A percentile compares a stretch with the other conserved stretches of the same genome.
These are phyloP conservation scores for Antennarius striatus DNA, from an alignment of 2,113 vertebrate genomes.

Conservation along the genomic window DNA sequence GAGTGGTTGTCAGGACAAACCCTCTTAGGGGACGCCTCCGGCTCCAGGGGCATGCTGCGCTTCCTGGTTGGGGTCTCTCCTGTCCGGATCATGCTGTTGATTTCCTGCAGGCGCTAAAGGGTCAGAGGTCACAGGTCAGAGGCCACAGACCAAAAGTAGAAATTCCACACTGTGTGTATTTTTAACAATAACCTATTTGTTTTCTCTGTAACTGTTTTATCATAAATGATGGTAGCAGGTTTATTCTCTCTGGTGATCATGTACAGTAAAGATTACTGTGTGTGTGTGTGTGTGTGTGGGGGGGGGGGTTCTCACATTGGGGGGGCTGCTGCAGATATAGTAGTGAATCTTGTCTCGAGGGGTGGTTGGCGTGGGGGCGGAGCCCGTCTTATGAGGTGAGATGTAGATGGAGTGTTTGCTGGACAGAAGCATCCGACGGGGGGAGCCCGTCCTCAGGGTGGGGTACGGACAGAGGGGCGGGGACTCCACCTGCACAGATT, in stretches of 20 bases:
- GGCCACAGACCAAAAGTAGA: background rate
- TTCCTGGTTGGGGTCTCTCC: conserved; percentile 93
- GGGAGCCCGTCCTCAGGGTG: conserved; percentile 81
- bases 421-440: conserved; percentile 89
- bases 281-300: background rate
- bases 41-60: conserved; percentile 87
- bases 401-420: conserved; percentile 91
- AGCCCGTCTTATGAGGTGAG: conserved; percentile 86
- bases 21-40: conserved; percentile 86
- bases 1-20: conserved; percentile 91
- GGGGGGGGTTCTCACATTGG: conserved; percentile 81
- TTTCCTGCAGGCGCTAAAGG: conserved; percentile 88
- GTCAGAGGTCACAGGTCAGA: conserved; percentile 6
- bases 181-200: no score
- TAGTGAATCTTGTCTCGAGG: conserved; percentile 90
- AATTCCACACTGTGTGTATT: no score
- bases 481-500: conserved; percentile 74
- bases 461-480: conserved; percentile 90
- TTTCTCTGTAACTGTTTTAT: no score
- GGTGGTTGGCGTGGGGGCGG: conserved; percentile 77
- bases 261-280: background rate
- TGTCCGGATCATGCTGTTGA: conserved; percentile 94
- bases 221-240: no score
- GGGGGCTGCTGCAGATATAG: conserved; percentile 92
- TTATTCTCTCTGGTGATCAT: no score